A percentile compares a stretch with the other conserved stretches of the same genome.
Conservation (phyloP, 2,113 vertebrate species). For the Acrocephalus kingi region DNA sequence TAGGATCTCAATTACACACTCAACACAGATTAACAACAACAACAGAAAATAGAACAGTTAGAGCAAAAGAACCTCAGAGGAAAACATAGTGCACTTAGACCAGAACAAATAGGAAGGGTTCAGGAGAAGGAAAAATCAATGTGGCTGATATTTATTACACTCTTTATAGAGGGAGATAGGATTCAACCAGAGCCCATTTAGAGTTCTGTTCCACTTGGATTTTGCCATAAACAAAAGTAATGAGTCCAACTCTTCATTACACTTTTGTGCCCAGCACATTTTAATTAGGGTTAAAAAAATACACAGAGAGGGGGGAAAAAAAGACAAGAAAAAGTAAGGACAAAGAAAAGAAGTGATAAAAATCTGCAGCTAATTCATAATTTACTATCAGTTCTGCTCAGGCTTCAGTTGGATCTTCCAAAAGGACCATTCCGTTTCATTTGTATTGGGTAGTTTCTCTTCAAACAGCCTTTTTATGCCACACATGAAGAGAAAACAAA, state of each 20-base stretch:
- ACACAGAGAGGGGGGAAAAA: not conserved
- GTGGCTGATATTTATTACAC: conserved; percentile 43
- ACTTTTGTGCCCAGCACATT: conserved; percentile 4
- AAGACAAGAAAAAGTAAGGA: not conserved
- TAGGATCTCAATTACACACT: conserved; percentile 59
- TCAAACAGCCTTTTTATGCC: conserved; percentile 34
- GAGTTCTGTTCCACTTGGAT: conserved; percentile 33
- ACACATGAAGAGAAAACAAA: conserved; percentile 11
- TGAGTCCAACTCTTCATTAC: not conserved
- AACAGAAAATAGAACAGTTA: conserved; percentile 47
- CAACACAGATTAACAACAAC: conserved; percentile 52
- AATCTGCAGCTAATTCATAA: conserved; percentile 5
- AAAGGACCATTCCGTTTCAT: not conserved
- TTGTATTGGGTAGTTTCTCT: not conserved
- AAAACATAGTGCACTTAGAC: conserved; percentile 24
- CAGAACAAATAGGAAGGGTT: conserved; percentile 44
- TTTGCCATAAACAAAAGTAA: conserved; percentile 32
- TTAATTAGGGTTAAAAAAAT: conserved; percentile 26
- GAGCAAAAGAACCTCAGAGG: conserved; percentile 44
- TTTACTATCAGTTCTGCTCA: conserved; percentile 24
- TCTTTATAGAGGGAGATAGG: conserved; percentile 25
- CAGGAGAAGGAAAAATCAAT: conserved; percentile 60
- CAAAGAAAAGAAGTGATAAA: not conserved
- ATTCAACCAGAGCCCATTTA: conserved; percentile 29
- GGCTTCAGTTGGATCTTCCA: conserved; percentile 8